Evolutionary conservation across 1,140 invertebrate species (phyloP), one percentile per base, ranked within the genome.

Genomic region (Apocrypta bakeri): DNA sequence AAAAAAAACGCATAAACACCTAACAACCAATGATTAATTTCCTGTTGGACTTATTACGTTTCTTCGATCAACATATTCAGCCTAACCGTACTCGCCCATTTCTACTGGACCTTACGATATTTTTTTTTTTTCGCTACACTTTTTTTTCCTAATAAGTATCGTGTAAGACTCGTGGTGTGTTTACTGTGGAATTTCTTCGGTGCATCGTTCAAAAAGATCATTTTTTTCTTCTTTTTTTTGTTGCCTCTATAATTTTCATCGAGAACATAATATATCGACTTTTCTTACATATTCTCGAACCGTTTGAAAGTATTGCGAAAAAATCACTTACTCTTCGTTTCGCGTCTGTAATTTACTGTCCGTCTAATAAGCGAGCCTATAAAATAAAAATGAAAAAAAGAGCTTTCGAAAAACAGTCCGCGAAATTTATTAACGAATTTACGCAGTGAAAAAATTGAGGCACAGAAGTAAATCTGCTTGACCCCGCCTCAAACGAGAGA

Each of bases 71-170:
- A 12, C 29, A 33, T n/a, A n/a, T 21, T 29, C 6, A 14, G 68
- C 27, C 68, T 71, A 37, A 71, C 68, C 68, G 68, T 71, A 31
- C 68, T 33, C 68, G 68, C 27, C 68, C 33, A 29, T 71, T 33
- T 71, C 68, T 21, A 71, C 68, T 71, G 8, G 7, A 4, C 24
- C 63, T 1, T 2, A 29, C 63, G 8, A 24, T 27, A 12, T 64
- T 24, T 2, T 14, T 27, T 64, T 64, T 64, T 64, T 64, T 63
- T 64, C 24, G 24, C 6, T 25, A 4, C 63, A 25, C 24, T n/a
- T 42, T 42, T 42, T 21, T 21, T 4, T 56, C 48, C 48, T 56
- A n/a, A 56, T 56, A 24, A 7, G n/a, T 27, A 64, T 64, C 25
- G 27, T 64, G n/a, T n/a, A n/a, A n/a, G 25, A 6, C 7, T 63